Evolutionary conservation across 2,113 vertebrate species (phyloP).

Genomic region (Okapia johnstoni): DNA sequence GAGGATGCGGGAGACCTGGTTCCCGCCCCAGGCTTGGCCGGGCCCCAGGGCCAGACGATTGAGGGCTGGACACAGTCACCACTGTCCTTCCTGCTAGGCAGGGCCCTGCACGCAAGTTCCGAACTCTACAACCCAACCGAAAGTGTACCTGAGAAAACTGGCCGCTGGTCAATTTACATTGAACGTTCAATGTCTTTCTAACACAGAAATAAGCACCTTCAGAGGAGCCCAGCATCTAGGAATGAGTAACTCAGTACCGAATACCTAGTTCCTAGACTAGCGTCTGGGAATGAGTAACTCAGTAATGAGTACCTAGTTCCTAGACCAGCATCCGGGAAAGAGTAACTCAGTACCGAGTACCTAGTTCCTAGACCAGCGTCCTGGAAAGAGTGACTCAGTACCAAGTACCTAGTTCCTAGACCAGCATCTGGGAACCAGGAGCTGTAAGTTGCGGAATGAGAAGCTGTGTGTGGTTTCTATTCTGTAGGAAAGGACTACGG

Average conservation of each 20-base stretch:
- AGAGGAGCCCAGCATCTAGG: accelerated
- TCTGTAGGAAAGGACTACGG: neutral
- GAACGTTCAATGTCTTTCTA: neutral
- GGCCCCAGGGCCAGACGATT: accelerated
- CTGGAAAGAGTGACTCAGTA: too few relatives aligned
- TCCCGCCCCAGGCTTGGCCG: accelerated
- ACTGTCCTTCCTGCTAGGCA: neutral
- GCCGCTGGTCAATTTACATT: neutral
- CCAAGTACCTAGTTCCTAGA: neutral
- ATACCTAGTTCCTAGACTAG: too few relatives aligned
- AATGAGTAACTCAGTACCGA: neutral
- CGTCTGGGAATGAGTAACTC: too few relatives aligned
- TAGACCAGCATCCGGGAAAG: too few relatives aligned
- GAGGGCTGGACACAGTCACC: accelerated
- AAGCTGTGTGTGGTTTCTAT: accelerated
- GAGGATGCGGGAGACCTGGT: neutral
- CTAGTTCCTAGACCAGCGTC: too few relatives aligned
- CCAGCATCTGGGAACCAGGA: neutral
- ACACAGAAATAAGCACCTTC: neutral
- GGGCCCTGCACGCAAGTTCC: accelerated
- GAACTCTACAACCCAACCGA: neutral
- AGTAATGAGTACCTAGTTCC: accelerated
- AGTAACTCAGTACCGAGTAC: too few relatives aligned
- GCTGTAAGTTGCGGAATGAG: neutral
- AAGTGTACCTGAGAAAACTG: neutral